These are phyloP conservation scores for Isurus oxyrinchus DNA, from an alignment of 2,113 vertebrate species.

Conservation along the genomic window DNA sequence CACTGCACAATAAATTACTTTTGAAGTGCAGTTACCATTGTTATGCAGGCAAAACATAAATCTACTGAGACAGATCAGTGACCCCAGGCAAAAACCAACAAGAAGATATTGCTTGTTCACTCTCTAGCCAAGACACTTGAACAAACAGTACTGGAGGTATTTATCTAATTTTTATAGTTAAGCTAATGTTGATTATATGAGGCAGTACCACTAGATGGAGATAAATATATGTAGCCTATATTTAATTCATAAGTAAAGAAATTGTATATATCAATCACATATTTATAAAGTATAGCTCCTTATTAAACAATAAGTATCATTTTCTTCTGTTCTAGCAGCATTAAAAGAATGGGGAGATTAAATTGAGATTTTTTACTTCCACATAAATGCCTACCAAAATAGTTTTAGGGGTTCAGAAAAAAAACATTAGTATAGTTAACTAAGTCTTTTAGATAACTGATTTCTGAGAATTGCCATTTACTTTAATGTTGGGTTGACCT, in stretches of 20 bases:
- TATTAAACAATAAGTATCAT: not conserved
- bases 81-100: not conserved
- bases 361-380: not conserved
- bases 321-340: not conserved
- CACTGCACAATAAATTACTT: not conserved
- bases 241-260: not conserved
- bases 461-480: not conserved
- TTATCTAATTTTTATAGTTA: not conserved
- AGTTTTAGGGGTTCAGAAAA: not conserved
- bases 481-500: not conserved
- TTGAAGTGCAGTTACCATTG: not conserved
- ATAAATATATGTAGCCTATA: constrained; percentile 11
- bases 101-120: not conserved
- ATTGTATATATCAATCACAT: not conserved
- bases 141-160: too few relatives aligned
- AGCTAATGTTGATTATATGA: not conserved
- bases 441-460: not conserved
- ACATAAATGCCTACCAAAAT: not conserved
- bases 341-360: not conserved
- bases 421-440: not conserved
- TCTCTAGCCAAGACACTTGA: not conserved
- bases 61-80: not conserved
- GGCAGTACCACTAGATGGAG: constrained; percentile 15
- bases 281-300: not conserved
- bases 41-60: not conserved